Evolutionary conservation across 1,140 invertebrate genomes (phyloP).

Genomic region (Chrysomallon squamiferum): DNA sequence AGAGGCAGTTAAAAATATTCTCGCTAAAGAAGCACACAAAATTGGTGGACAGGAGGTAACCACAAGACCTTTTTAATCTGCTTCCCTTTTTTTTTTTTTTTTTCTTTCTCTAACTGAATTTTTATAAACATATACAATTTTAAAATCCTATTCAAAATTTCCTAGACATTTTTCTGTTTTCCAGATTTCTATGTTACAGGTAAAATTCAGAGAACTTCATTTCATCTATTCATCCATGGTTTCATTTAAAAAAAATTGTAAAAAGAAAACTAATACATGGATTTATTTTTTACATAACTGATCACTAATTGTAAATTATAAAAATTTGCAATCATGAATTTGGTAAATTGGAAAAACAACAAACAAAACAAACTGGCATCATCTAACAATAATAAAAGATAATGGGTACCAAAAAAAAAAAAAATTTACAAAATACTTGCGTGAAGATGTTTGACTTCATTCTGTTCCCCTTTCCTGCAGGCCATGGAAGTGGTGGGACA

Average conservation of each 20-base stretch:
- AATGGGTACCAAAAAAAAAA: slow-evolving; percentile 10
- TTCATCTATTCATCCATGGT: slow-evolving; percentile 5
- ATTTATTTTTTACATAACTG: no score
- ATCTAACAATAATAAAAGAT: not conserved
- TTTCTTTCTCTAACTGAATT: not conserved
- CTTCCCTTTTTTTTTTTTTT: not conserved
- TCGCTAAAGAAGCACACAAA: slow-evolving; percentile 89
- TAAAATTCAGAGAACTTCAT: slow-evolving; percentile 8
- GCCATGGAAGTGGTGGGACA: slow-evolving; percentile 49
- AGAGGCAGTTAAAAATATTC: slow-evolving; percentile 88
- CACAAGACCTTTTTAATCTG: not conserved
- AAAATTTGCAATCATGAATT: no score
- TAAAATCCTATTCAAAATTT: not conserved
- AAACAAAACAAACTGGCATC: no score
- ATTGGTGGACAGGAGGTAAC: slow-evolving; percentile 79
- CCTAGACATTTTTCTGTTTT: no score
- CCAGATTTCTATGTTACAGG: slow-evolving; percentile 1
- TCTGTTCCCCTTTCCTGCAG: slow-evolving; percentile 58
- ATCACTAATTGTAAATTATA: no score
- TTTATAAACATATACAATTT: not conserved
- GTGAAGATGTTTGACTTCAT: slow-evolving; percentile 33
- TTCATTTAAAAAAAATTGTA: not conserved
- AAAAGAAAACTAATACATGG: no score
- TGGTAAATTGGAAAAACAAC: no score
- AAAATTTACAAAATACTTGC: no score